Evolutionary conservation across 2,797 vertebrate species (phyloP).

Genomic region (Aythya fuligula): DNA sequence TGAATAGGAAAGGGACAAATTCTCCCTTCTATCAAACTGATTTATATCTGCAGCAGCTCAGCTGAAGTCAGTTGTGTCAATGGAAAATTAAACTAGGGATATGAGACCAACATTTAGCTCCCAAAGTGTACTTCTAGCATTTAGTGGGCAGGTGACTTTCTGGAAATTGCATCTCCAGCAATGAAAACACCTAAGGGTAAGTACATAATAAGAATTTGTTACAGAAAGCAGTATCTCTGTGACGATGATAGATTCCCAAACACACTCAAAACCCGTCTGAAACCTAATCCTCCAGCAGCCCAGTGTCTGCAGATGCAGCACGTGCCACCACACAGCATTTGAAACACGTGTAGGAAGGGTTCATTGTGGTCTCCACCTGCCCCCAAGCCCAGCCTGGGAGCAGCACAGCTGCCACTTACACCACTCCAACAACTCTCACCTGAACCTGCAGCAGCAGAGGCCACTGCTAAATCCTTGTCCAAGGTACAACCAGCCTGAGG

Average conservation of each 20-base stretch:
- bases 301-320: not conserved
- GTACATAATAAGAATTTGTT: not conserved
- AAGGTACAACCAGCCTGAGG: not conserved
- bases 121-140: not conserved
- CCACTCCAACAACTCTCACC: not conserved
- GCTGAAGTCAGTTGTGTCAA: not conserved
- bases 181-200: not conserved
- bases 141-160: slow-evolving; percentile 1
- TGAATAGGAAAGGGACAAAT: not conserved
- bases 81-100: not conserved
- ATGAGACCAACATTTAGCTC: not conserved
- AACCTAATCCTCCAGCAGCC: not conserved
- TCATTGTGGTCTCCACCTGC: not conserved
- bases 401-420: not conserved
- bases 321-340: not conserved
- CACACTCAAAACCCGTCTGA: not conserved
- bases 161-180: not conserved
- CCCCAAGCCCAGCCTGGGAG: not conserved
- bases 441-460: not conserved
- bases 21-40: not conserved
- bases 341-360: not conserved
- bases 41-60: not conserved
- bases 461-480: not conserved
- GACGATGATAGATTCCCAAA: not conserved
- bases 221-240: not conserved